These are phyloP conservation scores for Arnoldichthys spilopterus DNA, from an alignment of 2,797 vertebrate genomes.

Conservation along the genomic window DNA sequence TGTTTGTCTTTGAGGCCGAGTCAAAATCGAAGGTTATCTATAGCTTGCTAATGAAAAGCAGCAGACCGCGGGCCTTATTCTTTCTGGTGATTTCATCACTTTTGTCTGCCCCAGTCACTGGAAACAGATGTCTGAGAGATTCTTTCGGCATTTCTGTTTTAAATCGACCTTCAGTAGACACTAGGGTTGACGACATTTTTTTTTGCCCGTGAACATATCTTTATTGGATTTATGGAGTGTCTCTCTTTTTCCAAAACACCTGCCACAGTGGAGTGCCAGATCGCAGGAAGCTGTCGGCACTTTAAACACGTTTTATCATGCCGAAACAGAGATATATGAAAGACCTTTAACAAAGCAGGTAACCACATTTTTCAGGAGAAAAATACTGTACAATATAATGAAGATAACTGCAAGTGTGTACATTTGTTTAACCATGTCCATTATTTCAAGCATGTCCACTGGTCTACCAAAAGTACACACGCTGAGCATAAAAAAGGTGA, in stretches of 20 bases:
- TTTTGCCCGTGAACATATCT: constrained; percentile 77
- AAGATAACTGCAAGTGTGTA: constrained; percentile 45
- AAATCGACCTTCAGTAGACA: constrained; percentile 68
- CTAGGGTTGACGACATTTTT: constrained; percentile 75
- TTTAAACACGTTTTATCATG: constrained; percentile 38
- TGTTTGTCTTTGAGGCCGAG: constrained; percentile 66
- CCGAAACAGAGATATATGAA: constrained; percentile 21
- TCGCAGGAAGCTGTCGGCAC: constrained; percentile 33
- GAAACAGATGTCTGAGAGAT: constrained; percentile 79
- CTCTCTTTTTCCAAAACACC: constrained; percentile 72
- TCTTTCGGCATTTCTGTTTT: constrained; percentile 73
- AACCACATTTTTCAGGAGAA: constrained; percentile 28
- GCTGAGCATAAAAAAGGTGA: constrained; percentile 27
- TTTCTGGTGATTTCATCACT: constrained; percentile 77
- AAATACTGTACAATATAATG: constrained; percentile 40
- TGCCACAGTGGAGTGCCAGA: constrained; percentile 57
- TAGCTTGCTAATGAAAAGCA: constrained; percentile 78
- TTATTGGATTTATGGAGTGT: constrained; percentile 73
- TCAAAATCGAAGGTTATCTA: constrained; percentile 77
- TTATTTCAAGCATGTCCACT: constrained; percentile 30
- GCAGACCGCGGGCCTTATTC: constrained; percentile 62
- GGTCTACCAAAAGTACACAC: constrained; percentile 31
- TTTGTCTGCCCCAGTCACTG: constrained; percentile 74
- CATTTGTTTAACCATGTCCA: constrained; percentile 51
- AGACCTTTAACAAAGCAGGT: constrained; percentile 2